Conservation (phyloP, 2,797 vertebrate genomes). For the Tragelaphus eurycerus region DNA sequence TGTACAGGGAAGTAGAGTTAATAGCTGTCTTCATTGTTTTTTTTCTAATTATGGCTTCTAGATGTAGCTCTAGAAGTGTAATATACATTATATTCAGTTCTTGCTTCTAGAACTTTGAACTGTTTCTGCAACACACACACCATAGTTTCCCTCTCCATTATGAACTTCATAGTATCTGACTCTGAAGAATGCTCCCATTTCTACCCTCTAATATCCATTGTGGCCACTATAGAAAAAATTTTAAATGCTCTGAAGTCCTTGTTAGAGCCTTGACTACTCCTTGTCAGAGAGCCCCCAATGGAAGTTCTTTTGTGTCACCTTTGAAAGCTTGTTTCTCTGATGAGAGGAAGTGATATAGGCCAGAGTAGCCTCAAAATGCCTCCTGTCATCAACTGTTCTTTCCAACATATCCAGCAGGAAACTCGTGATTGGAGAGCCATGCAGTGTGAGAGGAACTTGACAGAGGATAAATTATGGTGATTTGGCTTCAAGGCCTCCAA, state of each 20-base stretch:
- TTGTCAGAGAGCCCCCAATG: neutral
- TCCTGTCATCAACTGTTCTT: constrained; percentile 35
- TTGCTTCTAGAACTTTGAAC: neutral
- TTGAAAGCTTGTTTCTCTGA: constrained; percentile 36
- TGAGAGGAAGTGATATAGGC: constrained; percentile 22
- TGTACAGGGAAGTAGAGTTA: neutral
- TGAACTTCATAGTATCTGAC: constrained; percentile 11
- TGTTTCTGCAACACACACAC: neutral
- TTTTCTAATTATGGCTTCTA: constrained; percentile 34
- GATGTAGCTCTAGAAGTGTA: neutral
- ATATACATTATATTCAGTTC: constrained; percentile 21
- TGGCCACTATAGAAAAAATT: neutral
- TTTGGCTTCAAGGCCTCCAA: neutral
- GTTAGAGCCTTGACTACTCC: neutral
- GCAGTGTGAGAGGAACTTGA: neutral
- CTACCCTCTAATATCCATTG: neutral
- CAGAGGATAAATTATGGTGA: neutral
- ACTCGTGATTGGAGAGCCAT: neutral
- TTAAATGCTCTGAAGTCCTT: neutral
- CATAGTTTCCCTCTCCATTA: neutral
- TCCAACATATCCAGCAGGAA: constrained; percentile 2
- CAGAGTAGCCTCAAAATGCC: constrained; percentile 25
- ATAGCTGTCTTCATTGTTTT: neutral
- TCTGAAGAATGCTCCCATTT: neutral
- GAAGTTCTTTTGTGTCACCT: constrained; percentile 27